A percentile compares a stretch with the other conserved stretches of the same genome.
Conservation (phyloP, 2,113 vertebrate species). For the Microcebus ravelobensis region DNA sequence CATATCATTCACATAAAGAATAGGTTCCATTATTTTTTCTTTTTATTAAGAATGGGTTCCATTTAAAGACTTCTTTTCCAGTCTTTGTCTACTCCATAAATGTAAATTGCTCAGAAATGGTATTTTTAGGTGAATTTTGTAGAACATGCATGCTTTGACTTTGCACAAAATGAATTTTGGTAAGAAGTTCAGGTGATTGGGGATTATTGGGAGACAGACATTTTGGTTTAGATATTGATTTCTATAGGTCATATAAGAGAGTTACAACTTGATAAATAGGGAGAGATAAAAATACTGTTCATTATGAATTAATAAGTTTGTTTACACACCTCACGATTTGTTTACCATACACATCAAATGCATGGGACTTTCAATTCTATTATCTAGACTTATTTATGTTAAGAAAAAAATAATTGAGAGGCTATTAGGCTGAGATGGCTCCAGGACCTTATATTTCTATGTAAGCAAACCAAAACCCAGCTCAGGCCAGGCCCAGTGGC, state of each 20-base stretch:
- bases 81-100: neutral
- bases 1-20: neutral
- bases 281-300: neutral
- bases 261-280: neutral
- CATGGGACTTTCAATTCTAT: neutral
- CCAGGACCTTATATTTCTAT: neutral
- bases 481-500: neutral
- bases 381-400: neutral
- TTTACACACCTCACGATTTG: neutral
- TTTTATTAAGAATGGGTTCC: neutral
- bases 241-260: neutral
- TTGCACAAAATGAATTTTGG: neutral
- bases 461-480: neutral
- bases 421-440: neutral
- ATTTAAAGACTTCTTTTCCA: neutral
- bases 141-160: neutral
- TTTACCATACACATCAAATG: neutral
- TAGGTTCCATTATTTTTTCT: neutral
- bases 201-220: neutral
- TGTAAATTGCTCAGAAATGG: conserved; percentile 22
- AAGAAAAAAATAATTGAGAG: neutral
- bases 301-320: neutral
- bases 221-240: neutral
- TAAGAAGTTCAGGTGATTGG: neutral
- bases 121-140: neutral